Base-by-base conservation (phyloP, 2,888 invertebrate genomes). In the Acronicta aceris region DNA sequence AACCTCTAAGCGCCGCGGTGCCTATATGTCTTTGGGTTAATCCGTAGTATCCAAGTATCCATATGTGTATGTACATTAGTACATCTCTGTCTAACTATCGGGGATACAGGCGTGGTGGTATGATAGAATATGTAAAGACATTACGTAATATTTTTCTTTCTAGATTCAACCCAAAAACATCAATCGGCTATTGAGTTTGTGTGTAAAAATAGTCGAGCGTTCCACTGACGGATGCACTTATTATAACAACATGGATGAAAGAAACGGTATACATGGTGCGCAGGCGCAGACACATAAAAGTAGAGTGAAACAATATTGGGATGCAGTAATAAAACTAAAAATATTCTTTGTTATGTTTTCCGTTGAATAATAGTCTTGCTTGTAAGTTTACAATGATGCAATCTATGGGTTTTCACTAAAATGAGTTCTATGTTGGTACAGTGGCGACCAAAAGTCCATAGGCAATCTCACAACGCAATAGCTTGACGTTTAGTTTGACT, bases 191-290 rank as follows among this genome's bases (percentile, higher is more conserved):
- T 15, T 21, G 21, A 21, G 21, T 3, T 41, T 1, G 17, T 42
- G 21, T 21, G 12, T 43, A 56, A 63, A 66, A 62, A 56, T 51
- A 69, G 33, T 6, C 0, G 12, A 42, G 36, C 15, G 7, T 17
- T 17, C 3, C 13, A 13, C 27, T n/a, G 15, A 69, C 38, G 53
- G 68, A 68, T 61, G 62, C 65, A 62, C 63, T 55, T 69, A 69
- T 46, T 50, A 25, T 50, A 47, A 65, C 36, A 42, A 38, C 55
- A 3, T n/a, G 45, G 38, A 69, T 55, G 25, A 62, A 65, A 65
- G 55, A 46, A 61, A 62, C 55, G 21, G 9, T 17, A n/a, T 17
- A 13, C 45, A 1, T 54, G 21, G 21, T 21, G 21, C 21, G 21
- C 21, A 21, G 4, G 21, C 21, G 21, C 21, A 21, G 21, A 21